Conservation (phyloP, 2,888 invertebrate genomes). For the Metallyticus violacea region DNA sequence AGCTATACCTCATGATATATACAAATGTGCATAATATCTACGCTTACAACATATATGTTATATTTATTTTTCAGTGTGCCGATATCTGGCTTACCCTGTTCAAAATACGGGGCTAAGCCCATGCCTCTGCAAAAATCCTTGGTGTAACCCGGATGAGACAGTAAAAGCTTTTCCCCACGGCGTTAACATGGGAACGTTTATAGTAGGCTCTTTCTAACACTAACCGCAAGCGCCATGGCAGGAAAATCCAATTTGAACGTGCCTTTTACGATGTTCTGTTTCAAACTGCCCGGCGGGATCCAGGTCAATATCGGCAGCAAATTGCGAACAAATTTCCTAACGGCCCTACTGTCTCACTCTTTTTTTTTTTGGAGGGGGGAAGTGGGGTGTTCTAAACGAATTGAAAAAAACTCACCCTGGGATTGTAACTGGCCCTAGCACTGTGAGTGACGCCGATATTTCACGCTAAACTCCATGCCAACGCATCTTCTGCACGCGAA, state of each 20-base stretch:
- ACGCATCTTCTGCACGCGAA: no score
- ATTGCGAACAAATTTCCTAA: background rate
- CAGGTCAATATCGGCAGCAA: background rate
- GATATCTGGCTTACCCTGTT: background rate
- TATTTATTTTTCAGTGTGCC: no score
- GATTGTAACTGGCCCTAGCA: no score
- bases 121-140: background rate
- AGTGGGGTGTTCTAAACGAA: background rate
- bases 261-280: background rate
- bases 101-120: background rate
- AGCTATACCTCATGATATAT: no score
- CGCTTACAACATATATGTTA: no score
- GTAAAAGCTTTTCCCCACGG: background rate
- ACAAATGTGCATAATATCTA: no score
- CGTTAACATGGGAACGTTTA: background rate
- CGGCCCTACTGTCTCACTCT: background rate
- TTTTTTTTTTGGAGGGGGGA: no score
- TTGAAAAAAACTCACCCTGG: background rate
- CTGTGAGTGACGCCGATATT: background rate
- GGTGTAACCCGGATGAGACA: background rate
- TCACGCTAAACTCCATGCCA: no score
- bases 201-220: background rate
- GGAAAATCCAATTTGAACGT: background rate
- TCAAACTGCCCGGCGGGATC: background rate
- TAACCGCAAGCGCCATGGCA: background rate